These are phyloP conservation scores for Haliaeetus leucogaster DNA, from an alignment of 2,113 vertebrate species.

Conservation along the genomic window DNA sequence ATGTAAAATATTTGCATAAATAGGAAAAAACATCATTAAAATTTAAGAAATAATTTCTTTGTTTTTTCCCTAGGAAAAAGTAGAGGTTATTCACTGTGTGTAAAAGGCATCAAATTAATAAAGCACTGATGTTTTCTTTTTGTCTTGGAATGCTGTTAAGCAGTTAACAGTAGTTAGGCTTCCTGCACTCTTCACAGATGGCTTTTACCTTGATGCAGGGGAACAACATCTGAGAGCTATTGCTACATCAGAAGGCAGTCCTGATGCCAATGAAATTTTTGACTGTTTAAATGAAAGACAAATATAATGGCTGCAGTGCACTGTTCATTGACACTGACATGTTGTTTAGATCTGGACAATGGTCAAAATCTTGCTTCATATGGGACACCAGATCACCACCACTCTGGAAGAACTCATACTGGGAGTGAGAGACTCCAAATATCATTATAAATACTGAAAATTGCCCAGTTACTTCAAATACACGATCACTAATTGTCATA, in stretches of 20 bases:
- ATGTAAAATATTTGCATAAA: background rate
- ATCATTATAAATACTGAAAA: background rate
- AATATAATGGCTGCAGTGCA: background rate
- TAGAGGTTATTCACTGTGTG: background rate
- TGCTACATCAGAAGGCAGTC: background rate
- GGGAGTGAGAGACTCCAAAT: background rate
- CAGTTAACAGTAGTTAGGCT: background rate
- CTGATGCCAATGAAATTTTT: background rate
- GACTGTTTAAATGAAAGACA: background rate
- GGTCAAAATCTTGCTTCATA: background rate
- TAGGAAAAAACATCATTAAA: background rate
- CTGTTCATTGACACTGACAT: background rate
- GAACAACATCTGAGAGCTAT: background rate
- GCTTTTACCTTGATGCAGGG: background rate
- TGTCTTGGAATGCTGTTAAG: background rate
- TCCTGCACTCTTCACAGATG: background rate
- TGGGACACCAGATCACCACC: background rate
- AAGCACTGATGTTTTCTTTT: background rate
- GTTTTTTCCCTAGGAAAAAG: background rate
- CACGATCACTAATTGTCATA: background rate
- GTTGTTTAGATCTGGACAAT: background rate
- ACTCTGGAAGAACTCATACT: background rate
- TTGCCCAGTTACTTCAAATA: background rate
- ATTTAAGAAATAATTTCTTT: background rate
- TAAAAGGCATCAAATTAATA: background rate